A percentile compares a stretch with the other conserved stretches of the same genome.
Evolutionary conservation across 2,113 vertebrate genomes (phyloP).

Genomic region (Pollimyrus isidori): DNA sequence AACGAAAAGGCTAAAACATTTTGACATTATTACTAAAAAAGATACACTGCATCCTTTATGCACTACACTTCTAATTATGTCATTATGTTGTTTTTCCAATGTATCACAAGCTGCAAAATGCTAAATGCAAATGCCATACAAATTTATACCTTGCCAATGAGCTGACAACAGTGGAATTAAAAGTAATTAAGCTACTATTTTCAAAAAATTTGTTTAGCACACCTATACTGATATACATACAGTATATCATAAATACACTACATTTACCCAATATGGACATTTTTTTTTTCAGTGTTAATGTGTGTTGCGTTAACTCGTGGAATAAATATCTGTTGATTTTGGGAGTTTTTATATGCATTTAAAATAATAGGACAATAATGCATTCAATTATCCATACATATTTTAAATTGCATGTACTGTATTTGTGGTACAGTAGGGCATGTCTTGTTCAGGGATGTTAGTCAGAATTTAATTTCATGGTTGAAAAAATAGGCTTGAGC

Average conservation of each 20-base stretch:
- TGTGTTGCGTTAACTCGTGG: neutral
- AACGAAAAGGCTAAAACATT: neutral
- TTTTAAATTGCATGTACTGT: neutral
- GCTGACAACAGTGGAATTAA: neutral
- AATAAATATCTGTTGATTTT: neutral
- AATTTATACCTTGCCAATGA: neutral
- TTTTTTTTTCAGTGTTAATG: neutral
- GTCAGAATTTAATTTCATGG: neutral
- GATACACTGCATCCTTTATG: neutral
- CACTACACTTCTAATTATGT: neutral
- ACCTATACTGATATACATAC: neutral
- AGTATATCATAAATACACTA: neutral
- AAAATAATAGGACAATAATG: neutral
- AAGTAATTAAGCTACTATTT: neutral
- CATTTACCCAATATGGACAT: neutral
- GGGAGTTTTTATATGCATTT: neutral
- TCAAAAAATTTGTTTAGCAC: neutral
- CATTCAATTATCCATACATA: neutral
- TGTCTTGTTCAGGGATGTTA: neutral
- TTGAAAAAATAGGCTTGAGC: neutral
- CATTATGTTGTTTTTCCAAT: neutral
- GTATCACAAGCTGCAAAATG: neutral
- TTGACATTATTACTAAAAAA: neutral
- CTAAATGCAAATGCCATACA: neutral
- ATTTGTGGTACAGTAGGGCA: neutral